These are phyloP conservation scores for Copidosoma floridanum DNA, from an alignment of 1,140 invertebrate species.

Conservation along the genomic window DNA sequence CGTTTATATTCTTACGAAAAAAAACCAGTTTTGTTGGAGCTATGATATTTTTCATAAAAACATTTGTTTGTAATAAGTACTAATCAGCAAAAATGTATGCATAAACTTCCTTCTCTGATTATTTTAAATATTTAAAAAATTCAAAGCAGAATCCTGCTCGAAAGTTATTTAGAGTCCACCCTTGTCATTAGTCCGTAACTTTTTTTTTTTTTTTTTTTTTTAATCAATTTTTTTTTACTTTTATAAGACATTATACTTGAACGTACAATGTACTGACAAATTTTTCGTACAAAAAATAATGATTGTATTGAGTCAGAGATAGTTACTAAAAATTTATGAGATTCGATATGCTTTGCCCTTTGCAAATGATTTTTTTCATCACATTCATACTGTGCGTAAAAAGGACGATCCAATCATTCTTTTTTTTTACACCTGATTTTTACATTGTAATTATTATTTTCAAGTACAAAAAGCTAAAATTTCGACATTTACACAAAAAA, in stretches of 20 bases:
- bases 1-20: too few relatives aligned
- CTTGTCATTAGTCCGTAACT: not conserved
- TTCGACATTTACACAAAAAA: not conserved
- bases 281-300: constrained; percentile 25
- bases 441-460: not conserved
- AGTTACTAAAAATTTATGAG: constrained; percentile 5
- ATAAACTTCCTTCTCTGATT: constrained; percentile 14
- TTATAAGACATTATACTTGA: too few relatives aligned
- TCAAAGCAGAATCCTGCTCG: constrained; percentile 1
- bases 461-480: not conserved
- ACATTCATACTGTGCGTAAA: not conserved
- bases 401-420: not conserved
- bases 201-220: constrained; percentile 3
- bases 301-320: constrained; percentile 9
- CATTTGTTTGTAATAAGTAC: too few relatives aligned
- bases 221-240: not conserved
- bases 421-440: constrained; percentile 1
- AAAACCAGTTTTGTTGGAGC: too few relatives aligned
- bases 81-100: too few relatives aligned
- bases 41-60: too few relatives aligned
- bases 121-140: constrained; percentile 16
- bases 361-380: not conserved
- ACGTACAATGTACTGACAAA: constrained; percentile 17
- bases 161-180: not conserved
- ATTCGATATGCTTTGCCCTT: constrained; percentile 23